Base-by-base conservation (phyloP, 2,888 invertebrate species). In the Synergus gifuensis region DNA sequence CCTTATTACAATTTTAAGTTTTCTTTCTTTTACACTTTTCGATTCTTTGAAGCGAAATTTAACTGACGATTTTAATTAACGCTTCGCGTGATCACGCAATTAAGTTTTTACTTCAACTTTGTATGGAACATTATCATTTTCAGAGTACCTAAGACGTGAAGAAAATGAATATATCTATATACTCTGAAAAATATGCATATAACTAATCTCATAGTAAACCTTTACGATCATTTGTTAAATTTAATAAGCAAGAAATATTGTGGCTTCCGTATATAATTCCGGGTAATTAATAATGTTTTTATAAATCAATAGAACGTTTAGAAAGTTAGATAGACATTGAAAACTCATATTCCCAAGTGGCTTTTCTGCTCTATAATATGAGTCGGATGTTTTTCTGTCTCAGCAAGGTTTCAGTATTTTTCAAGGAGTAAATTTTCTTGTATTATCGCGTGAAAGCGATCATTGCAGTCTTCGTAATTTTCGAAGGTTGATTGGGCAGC, bases 371-470 rank as follows among this genome's bases (percentile, higher is more conserved):
- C 54, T 9, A 18, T 44, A 44, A 44, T n/a, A 54, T 54, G 9
- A 54, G n/a, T 54, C 54, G n/a, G n/a, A 54, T n/a, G 54, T 73
- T 73, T 73, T 73, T 73, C 54, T 54, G 36, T 36, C 9, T 7
- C 28, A 67, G 12, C 22, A 28, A 73, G 16, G 9, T 54, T 36
- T 18, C 36, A n/a, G 11, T 36, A 49, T 54, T 73, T 54, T 49
- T 14, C 16, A 73, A 73, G 12, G 49, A 54, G 49, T 73, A 73
- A 36, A 69, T 69, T 5, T 11, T 36, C 73, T 54, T 16, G 12
- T 73, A 73, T 54, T 54, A 73, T 54, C 54, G 73, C 36, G 54
- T 54, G 73, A 73, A 73, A 73, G 73, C 36, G 54, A 73, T 73
- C 36, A 54, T 54, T 73, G 36, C 36, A 18, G 73, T 16, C 54